Conservation (phyloP, 2,888 invertebrate genomes). For the Xanthorhoe designata region DNA sequence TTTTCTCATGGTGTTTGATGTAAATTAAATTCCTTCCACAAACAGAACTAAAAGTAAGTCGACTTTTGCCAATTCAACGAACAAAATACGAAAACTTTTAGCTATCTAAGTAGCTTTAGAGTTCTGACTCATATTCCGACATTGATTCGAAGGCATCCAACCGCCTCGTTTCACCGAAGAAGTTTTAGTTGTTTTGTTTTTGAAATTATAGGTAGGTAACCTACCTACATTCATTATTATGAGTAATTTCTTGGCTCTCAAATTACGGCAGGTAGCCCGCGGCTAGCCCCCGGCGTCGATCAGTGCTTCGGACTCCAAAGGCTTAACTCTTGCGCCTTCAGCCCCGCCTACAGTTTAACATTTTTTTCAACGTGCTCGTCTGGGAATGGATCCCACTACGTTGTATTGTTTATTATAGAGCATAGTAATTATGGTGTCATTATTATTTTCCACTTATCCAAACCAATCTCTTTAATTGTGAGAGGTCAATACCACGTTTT, state of each 20-base stretch:
- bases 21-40: neutral
- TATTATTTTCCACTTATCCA: conserved; percentile 59
- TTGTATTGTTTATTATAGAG: conserved; percentile 76
- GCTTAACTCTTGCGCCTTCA: conserved; percentile 65
- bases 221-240: conserved; percentile 78
- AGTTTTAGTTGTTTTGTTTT: conserved; percentile 64
- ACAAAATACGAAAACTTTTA: conserved; percentile 34
- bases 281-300: conserved; percentile 70
- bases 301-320: conserved; percentile 63
- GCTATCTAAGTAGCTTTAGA: conserved; percentile 48
- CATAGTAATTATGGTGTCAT: conserved; percentile 71
- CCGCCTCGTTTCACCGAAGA: conserved; percentile 58
- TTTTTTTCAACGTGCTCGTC: conserved; percentile 70
- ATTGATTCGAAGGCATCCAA: conserved; percentile 52
- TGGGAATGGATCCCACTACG: conserved; percentile 73
- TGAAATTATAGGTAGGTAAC: conserved; percentile 76
- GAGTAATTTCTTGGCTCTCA: conserved; percentile 81
- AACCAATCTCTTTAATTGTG: conserved; percentile 37
- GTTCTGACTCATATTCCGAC: conserved; percentile 60
- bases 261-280: conserved; percentile 84
- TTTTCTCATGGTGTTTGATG: neutral
- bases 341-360: conserved; percentile 82
- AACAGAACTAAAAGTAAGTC: neutral
- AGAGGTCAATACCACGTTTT: conserved; percentile 39
- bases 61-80: neutral